These are phyloP conservation scores for Zaprionus africanus DNA, from an alignment of 1,140 invertebrate genomes.

Conservation along the genomic window DNA sequence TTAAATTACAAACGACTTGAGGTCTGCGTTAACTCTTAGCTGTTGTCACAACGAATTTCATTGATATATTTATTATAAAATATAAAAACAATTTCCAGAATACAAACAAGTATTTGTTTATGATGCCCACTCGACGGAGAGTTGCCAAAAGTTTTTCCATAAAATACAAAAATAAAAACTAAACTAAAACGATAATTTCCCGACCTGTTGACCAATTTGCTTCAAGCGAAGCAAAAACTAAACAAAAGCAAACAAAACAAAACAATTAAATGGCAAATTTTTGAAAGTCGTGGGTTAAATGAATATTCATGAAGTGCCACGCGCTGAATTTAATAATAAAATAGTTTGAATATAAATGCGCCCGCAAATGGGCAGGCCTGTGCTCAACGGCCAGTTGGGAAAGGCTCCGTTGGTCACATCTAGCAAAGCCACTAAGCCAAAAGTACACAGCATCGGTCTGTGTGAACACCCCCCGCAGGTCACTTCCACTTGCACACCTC, in stretches of 20 bases:
- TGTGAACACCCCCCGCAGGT: not conserved
- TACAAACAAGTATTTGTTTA: not conserved
- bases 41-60: too few species aligned
- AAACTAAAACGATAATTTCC: not conserved
- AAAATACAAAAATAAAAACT: constrained; percentile 5
- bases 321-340: constrained; percentile 67
- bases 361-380: constrained; percentile 34
- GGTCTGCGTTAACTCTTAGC: too few species aligned
- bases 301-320: constrained; percentile 70
- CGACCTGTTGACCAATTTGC: constrained; percentile 33
- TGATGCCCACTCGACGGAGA: not conserved
- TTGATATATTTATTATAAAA: too few species aligned
- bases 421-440: constrained; percentile 33
- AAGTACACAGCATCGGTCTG: constrained; percentile 19
- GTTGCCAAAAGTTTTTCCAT: not conserved
- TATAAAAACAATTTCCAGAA: not conserved
- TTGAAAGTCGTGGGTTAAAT: constrained; percentile 65
- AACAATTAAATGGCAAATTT: constrained; percentile 76
- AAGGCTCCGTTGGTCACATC: constrained; percentile 2
- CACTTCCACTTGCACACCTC: not conserved
- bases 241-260: constrained; percentile 29
- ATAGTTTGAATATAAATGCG: constrained; percentile 72
- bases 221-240: constrained; percentile 19
- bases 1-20: too few species aligned
- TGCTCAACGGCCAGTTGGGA: constrained; percentile 1